Evolutionary conservation across 53 echinoderm and acorn worm genomes (phyloP), one percentile per base, ranked within the genome.

Genomic region (Temnopleurus reevesii): DNA sequence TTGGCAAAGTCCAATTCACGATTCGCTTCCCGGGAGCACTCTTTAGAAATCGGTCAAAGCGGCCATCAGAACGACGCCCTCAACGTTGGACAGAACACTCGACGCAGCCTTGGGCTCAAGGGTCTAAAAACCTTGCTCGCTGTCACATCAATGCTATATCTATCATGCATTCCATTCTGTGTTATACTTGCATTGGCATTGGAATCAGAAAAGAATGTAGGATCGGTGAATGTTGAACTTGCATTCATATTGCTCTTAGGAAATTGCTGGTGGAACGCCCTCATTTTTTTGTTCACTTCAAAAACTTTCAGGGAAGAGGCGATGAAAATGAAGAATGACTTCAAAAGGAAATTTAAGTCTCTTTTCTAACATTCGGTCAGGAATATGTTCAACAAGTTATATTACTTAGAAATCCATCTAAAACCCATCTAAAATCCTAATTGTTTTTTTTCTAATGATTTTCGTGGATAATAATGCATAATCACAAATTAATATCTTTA

Each of bases 211-310:
- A 8, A 10, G 5, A 26, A 28, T 60, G 15, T 30, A 17, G 30
- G 2, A 34, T 33, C 58, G 4, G 13, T 25, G 4, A 34, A 5
- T 64, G 2, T 17, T 77, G 77, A 8, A n/a, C n/a, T 34, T 6
- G 30, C 35, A 33, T 64, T 13, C 64, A 5, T 12, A 15, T 35
- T 23, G 24, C 33, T 64, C 13, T 64, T 77, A 25, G 25, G 77
- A 5, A 77, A 77, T 26, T 19, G 44, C 3, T 77, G 77, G 77
- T 77, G 77, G 77, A 77, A 46, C 47, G 77, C 77, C 2, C 77
- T 47, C 47, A 47, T 77, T 12, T 77, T 46, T 27, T 46, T 77
- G 8, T 47, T 25, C 77, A 46, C 47, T 25, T 77, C 46, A 17
- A 45, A 77, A 47, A 77, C 77, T 9, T 77, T 77, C 27, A 77